Evolutionary conservation across 2,797 vertebrate genomes (phyloP), one percentile per base, ranked within the genome.

Genomic region (Lepus oiostolus): DNA sequence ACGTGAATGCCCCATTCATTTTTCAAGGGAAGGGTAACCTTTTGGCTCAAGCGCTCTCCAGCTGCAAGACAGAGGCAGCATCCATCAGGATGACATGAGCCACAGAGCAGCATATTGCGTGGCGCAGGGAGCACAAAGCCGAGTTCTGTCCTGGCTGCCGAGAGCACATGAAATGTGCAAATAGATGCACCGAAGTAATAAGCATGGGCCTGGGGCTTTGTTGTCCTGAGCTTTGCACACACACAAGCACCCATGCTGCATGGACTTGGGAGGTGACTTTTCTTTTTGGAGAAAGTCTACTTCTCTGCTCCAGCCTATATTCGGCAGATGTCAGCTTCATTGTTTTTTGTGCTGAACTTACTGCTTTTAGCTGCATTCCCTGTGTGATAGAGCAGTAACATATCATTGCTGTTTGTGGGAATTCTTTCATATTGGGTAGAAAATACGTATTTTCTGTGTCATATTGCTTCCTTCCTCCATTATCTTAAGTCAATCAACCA

Each of bases 101-200:
- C 0, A 4, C 14, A 1, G 63, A 54, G 85, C 26, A 2, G 1
- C 63, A 7, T 7, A 24, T 28, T 71, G 79, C 17, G 3, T 70
- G 89, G 95, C 58, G 47, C 54, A 1, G 28, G 86, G 72, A 67
- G 71, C n/a, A 22, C 77, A 89, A 86, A 0, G 1, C 95, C 24
- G 72, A 10, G 10, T 35, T 71, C 50, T 47, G n/a, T 13, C 32
- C 30, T 35, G 90, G 72, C 38, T 63, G 12, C 62, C 5, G 52
- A 86, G 90, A 95, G 52, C 93, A 26, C 13, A 5, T 11, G 21
- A 72, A 94, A 94, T 80, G 58, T 24, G 92, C 85, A 95, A 96
- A 96, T 75, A 88, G 86, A 28, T 85, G 87, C 12, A 47, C 65
- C 79, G 2, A 0, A 0, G 3, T 21, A 80, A 94, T 63, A 85